phyloP scores from a whole-genome alignment of 2,888 invertebrate species.

The Agrotis clavis region DNA sequence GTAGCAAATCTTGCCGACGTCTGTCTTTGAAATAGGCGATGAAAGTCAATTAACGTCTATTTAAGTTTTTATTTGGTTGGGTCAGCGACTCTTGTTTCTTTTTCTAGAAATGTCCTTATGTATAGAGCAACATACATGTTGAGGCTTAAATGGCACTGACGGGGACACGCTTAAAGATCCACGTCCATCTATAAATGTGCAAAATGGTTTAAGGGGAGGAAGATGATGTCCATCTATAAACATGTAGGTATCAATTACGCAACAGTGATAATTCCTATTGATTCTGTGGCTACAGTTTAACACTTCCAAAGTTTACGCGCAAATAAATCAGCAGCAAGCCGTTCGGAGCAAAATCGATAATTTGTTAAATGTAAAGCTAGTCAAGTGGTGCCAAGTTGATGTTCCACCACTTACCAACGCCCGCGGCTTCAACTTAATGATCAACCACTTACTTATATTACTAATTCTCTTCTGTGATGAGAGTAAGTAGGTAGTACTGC shows the following conservation, averaged over 20 bases:
- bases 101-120: no score
- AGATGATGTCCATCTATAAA: neutral
- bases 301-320: conserved; percentile 25
- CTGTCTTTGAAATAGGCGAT: no score
- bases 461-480: neutral
- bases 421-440: conserved; percentile 22
- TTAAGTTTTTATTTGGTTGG: no score
- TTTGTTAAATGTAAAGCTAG: conserved; percentile 36
- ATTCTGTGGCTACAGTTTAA: conserved; percentile 13
- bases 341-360: conserved; percentile 29
- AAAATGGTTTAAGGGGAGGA: no score
- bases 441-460: conserved; percentile 12
- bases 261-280: conserved; percentile 1
- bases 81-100: no score
- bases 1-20: no score
- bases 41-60: no score
- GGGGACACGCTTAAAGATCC: no score
- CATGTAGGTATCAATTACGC: neutral
- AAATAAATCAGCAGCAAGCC: conserved; percentile 27
- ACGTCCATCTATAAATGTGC: neutral
- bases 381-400: conserved; percentile 31
- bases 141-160: no score
- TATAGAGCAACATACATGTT: no score
- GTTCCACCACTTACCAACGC: conserved; percentile 18
- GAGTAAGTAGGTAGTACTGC: neutral